Conservation (phyloP, 2,888 invertebrate genomes). For the Cheilosia pagana region DNA sequence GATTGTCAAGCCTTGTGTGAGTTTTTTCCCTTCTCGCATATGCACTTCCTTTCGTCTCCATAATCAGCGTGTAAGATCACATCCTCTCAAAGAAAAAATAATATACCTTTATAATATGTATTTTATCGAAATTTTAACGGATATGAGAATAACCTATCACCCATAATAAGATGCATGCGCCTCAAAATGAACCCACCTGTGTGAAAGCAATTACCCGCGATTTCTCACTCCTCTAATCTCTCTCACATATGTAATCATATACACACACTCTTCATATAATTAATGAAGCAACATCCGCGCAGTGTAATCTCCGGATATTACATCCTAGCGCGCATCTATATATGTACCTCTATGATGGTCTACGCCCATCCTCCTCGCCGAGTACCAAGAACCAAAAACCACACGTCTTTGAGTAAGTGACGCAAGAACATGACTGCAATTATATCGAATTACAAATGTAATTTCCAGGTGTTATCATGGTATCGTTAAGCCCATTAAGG, state of each 20-base stretch:
- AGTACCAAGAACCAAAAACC: slow-evolving; percentile 5
- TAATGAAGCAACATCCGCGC: slow-evolving; percentile 22
- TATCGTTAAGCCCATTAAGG: slow-evolving; percentile 65
- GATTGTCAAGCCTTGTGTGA: neutral
- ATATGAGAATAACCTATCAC: slow-evolving; percentile 33
- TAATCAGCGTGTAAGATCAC: neutral
- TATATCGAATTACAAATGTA: slow-evolving; percentile 71
- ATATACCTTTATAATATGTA: neutral
- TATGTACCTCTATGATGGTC: slow-evolving; percentile 22
- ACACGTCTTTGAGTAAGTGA: slow-evolving; percentile 51
- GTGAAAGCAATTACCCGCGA: slow-evolving; percentile 66
- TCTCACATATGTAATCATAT: slow-evolving; percentile 45
- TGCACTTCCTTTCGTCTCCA: slow-evolving; percentile 21
- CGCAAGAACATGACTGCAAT: slow-evolving; percentile 66
- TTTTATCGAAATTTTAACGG: slow-evolving; percentile 27
- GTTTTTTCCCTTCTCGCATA: neutral
- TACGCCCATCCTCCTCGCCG: neutral
- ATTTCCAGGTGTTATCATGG: slow-evolving; percentile 65
- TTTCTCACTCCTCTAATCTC: slow-evolving; percentile 64
- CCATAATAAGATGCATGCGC: slow-evolving; percentile 41
- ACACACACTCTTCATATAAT: slow-evolving; percentile 15
- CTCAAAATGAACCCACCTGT: slow-evolving; percentile 48
- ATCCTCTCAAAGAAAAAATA: neutral
- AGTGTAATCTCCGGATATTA: slow-evolving; percentile 63
- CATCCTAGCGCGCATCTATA: slow-evolving; percentile 48